Conservation (phyloP, 2,888 invertebrate species). For the Junonia oenone region DNA sequence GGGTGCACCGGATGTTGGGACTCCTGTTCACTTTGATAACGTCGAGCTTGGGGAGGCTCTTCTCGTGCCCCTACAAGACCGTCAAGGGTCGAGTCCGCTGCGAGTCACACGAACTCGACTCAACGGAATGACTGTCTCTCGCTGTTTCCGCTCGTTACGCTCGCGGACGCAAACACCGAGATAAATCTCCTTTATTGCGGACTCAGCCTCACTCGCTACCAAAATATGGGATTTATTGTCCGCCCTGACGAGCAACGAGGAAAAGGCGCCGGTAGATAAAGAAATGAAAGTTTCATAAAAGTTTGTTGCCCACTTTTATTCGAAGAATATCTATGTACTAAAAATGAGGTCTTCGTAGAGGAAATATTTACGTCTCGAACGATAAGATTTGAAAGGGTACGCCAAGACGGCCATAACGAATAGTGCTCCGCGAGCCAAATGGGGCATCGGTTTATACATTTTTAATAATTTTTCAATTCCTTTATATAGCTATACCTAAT, state of each 20-base stretch:
- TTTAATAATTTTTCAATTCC: not conserved
- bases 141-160: not conserved
- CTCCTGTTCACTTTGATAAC: too few species aligned
- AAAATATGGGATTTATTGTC: not conserved
- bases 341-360: not conserved
- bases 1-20: too few species aligned
- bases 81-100: too few species aligned
- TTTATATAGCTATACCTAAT: too few species aligned
- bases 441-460: not conserved
- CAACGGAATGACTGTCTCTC: not conserved
- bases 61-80: too few species aligned
- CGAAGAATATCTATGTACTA: not conserved
- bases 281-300: not conserved
- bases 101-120: too few species aligned
- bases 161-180: constrained; percentile 2
- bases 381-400: not conserved
- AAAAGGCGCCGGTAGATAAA: not conserved
- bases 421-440: not conserved
- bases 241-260: not conserved
- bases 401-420: not conserved
- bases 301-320: not conserved
- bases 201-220: constrained; percentile 4
- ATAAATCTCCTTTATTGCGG: constrained; percentile 12
- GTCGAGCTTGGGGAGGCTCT: too few species aligned
- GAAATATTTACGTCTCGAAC: not conserved